Evolutionary conservation across 2,113 vertebrate genomes (phyloP), one percentile per base, ranked within the genome.

Genomic region (Rhegmatorhina hoffmannsi): DNA sequence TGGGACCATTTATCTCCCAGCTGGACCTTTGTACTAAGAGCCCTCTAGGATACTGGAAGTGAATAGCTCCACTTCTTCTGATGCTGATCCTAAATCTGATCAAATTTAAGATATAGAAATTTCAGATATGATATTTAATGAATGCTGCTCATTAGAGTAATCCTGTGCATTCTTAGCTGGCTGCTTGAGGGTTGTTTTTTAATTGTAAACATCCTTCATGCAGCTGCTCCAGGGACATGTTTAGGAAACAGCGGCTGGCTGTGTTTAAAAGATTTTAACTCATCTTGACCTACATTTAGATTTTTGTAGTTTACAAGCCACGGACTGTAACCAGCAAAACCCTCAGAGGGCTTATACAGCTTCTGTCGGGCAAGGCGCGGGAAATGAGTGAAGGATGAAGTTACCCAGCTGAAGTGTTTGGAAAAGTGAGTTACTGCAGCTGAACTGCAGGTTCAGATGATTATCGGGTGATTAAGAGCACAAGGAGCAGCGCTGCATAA

Each of bases 401-500:
- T 96, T 97, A 95, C 95, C 49, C 66, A 83, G 77, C 63, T 69
- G 86, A 96, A 95, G 74, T 91, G 64, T 95, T 93, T 75, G 72
- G 89, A 91, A 86, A 91, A 92, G 44, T 63, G 90, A 88, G 68
- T 90, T 95, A 89, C 76, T 94, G 93, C 83, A 87, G 83, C 78
- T 87, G 87, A 92, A 83, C 66, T 80, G 47, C 10, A 31, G 74
- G 80, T 75, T 95, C 79, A 96, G 94, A 96, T 96, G 66, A 94
- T 96, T 97, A 95, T 97, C 92, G 63, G 85, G 92, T 92, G 83
- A 94, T 96, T 92, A 92, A 67, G 56, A 88, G 44, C 84, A 83
- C 55, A 83, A 91, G 74, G 60, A 92, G 69, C 81, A 92, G 79
- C 63, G 33, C 73, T 94, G 69, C 69, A 75, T n/a, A 75, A 85